Evolutionary conservation across 1,140 invertebrate species (phyloP), one percentile per base, ranked within the genome.

Genomic region (Tachypleus tridentatus): DNA sequence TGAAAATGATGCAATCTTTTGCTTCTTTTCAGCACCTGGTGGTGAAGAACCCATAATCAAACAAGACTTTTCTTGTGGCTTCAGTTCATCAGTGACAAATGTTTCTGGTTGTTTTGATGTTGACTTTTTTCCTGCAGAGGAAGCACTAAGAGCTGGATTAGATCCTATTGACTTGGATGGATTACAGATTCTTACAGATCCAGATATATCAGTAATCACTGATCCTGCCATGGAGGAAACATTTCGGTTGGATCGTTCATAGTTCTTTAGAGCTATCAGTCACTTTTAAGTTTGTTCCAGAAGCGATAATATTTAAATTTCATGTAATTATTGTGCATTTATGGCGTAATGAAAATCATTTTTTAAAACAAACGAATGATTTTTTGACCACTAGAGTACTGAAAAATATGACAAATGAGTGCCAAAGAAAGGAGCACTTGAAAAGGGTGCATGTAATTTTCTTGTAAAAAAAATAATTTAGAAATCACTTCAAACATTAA

Each of bases 161-260:
- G 87, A 85, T 72, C 78, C 85, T 10, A 79, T 87, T 62, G 88
- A 91, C 80, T 82, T 90, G 54, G 88, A 90, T 72, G 91, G 86
- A 65, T 79, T 93, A 61, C 88, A 91, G 76, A 88, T 94, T 82
- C 81, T 94, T 68, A 85, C 87, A 57, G 89, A 93, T 76, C 29
- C 29, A 29, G 29, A 29, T 29, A 29, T 29, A 29, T 29, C 29
- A 29, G 29, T 29, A 29, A 29, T 29, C 29, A 83, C 88, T 56
- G 85, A 84, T 73, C 83, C 89, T 71, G 83, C 85, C 61, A 88
- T 87, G 54, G 91, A 94, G 79, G 89, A 92, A 76, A 85, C 86
- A 70, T 92, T 93, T 81, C 85, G 89, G 68, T 81, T 90, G 74
- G 89, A 95, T 77, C 71, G 77, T 57, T 75, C 78, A 67, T 76